phyloP scores from a whole-genome alignment of 1,140 invertebrate species.

The Battus philenor region DNA sequence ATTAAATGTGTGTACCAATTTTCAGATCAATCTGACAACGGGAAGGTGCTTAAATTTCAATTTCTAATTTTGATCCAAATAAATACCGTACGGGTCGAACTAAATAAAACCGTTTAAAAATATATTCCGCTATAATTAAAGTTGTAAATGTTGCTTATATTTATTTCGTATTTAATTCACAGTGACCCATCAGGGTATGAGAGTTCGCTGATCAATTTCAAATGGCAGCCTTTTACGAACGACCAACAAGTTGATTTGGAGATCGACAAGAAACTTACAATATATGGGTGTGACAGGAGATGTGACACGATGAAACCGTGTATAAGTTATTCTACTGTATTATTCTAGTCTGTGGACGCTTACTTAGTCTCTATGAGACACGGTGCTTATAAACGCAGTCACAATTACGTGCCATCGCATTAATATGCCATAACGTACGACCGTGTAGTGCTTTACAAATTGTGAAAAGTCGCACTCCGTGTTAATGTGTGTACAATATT shows the following conservation, averaged over 20 bases:
- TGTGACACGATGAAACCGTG: too few relatives aligned
- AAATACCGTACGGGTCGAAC: too few relatives aligned
- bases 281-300: too few relatives aligned
- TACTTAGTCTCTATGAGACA: constrained; percentile 1
- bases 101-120: too few relatives aligned
- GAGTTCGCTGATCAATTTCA: constrained; percentile 38
- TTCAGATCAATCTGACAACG: too few relatives aligned
- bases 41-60: too few relatives aligned
- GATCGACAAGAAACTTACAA: constrained; percentile 36
- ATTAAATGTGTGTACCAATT: too few relatives aligned
- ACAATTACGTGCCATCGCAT: constrained; percentile 15
- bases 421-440: constrained; percentile 5
- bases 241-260: constrained; percentile 43
- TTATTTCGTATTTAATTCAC: constrained; percentile 27
- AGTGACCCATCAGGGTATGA: constrained; percentile 60
- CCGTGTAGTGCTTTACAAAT: constrained; percentile 8
- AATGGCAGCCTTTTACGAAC: constrained; percentile 49
- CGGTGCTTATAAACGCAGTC: neutral
- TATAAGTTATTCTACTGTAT: neutral
- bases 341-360: neutral
- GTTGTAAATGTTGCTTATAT: too few relatives aligned
- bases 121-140: too few relatives aligned
- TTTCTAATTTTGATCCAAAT: too few relatives aligned
- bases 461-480: constrained; percentile 14
- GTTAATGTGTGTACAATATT: constrained; percentile 8